phyloP scores from a whole-genome alignment of 2,113 vertebrate genomes.

The Spermophilus dauricus region DNA sequence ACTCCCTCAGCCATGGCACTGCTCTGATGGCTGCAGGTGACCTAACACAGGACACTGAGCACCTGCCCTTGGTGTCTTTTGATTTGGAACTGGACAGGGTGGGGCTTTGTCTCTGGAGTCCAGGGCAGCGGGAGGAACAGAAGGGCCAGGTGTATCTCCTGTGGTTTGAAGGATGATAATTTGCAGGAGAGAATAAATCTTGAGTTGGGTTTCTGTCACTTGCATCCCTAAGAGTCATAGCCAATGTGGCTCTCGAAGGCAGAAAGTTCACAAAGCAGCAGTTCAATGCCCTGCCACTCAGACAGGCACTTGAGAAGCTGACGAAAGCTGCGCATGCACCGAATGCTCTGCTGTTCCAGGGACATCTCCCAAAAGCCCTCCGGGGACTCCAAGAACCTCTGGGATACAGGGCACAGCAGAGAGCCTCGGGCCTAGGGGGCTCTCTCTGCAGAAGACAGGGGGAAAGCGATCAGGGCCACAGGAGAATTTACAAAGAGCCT shows the following conservation, averaged over 20 bases:
- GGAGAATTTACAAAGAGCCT: background rate
- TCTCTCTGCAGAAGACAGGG: background rate
- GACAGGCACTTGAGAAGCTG: background rate
- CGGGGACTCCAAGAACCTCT: background rate
- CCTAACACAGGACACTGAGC: background rate
- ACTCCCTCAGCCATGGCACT: background rate
- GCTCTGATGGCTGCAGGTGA: background rate
- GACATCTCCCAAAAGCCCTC: background rate
- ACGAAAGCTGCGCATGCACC: fast-evolving
- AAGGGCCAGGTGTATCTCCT: background rate
- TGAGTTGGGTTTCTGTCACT: background rate
- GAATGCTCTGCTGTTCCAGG: background rate
- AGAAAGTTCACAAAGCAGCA: background rate
- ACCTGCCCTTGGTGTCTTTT: background rate
- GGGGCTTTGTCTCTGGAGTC: background rate
- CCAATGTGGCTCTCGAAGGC: background rate
- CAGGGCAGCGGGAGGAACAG: background rate
- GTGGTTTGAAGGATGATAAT: background rate
- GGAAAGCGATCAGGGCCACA: background rate
- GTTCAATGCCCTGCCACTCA: background rate
- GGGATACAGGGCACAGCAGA: background rate
- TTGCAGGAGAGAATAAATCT: background rate
- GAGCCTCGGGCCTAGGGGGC: background rate
- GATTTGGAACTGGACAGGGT: background rate
- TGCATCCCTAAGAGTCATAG: background rate